These are phyloP conservation scores for Dipodomys stephensi DNA, from an alignment of 2,113 vertebrate genomes.

Conservation along the genomic window DNA sequence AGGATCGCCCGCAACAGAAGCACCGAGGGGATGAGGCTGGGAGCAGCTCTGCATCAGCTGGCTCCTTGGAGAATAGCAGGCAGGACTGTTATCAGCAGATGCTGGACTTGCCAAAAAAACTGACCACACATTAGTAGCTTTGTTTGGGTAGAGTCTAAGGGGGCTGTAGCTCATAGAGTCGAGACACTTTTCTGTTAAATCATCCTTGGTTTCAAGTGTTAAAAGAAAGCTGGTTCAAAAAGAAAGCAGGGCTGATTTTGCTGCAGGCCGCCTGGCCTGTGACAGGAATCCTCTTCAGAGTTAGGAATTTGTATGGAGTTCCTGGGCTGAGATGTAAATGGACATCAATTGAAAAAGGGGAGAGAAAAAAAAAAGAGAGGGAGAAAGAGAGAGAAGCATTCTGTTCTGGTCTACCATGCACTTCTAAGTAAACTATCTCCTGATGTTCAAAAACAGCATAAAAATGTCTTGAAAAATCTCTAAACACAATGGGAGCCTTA, in stretches of 20 bases:
- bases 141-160: conserved; percentile 92
- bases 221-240: conserved; percentile 92
- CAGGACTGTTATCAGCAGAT: conserved; percentile 92
- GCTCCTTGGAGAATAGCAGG: conserved; percentile 92
- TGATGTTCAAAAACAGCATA: conserved; percentile 34
- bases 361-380: too few species aligned
- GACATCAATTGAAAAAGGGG: not conserved
- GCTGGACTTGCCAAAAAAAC: conserved; percentile 89
- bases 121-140: conserved; percentile 94
- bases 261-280: conserved; percentile 76
- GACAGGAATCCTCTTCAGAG: conserved; percentile 77
- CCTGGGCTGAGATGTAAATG: conserved; percentile 81
- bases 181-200: conserved; percentile 91
- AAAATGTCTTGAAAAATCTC: conserved; percentile 74
- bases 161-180: conserved; percentile 86
- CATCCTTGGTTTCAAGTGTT: conserved; percentile 88
- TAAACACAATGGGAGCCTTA: conserved; percentile 72
- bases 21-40: conserved; percentile 91
- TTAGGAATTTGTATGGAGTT: conserved; percentile 75
- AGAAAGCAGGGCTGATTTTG: conserved; percentile 81
- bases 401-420: conserved; percentile 48
- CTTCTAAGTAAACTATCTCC: conserved; percentile 46
- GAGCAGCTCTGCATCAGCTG: conserved; percentile 89
- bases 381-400: conserved; percentile 17
- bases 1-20: conserved; percentile 93